Evolutionary conservation across 1,140 invertebrate species (phyloP).

Genomic region (Euschistus heros): DNA sequence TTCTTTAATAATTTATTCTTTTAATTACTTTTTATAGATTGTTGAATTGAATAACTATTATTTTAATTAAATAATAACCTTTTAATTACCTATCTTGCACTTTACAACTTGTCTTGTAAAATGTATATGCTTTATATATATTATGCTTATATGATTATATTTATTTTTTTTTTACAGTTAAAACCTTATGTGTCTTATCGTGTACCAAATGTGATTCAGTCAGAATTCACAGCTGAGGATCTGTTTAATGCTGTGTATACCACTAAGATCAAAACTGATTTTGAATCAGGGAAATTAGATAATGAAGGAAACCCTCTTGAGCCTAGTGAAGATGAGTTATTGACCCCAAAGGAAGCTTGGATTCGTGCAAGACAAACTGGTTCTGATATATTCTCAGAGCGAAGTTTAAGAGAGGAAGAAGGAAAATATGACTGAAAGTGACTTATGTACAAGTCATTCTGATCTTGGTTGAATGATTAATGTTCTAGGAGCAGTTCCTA

Average conservation of each 20-base stretch:
- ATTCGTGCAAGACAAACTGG: constrained; percentile 57
- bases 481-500: no score
- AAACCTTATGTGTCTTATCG: constrained; percentile 91
- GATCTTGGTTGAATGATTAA: no score
- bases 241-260: constrained; percentile 76
- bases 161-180: constrained; percentile 43
- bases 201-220: constrained; percentile 57
- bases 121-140: neutral
- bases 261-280: constrained; percentile 68
- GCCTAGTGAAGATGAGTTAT: constrained; percentile 57
- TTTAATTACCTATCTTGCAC: no score
- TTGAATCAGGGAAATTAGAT: constrained; percentile 55
- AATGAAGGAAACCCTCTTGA: constrained; percentile 53
- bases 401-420: constrained; percentile 25
- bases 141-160: neutral
- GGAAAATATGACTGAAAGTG: constrained; percentile 15
- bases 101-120: no score
- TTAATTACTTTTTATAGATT: no score
- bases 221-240: constrained; percentile 71
- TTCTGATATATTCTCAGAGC: constrained; percentile 55
- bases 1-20: no score
- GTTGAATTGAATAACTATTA: no score
- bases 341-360: constrained; percentile 59
- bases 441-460: no score
- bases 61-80: no score